These are phyloP conservation scores for Poecile atricapillus DNA, from an alignment of 2,113 vertebrate species.

Conservation along the genomic window DNA sequence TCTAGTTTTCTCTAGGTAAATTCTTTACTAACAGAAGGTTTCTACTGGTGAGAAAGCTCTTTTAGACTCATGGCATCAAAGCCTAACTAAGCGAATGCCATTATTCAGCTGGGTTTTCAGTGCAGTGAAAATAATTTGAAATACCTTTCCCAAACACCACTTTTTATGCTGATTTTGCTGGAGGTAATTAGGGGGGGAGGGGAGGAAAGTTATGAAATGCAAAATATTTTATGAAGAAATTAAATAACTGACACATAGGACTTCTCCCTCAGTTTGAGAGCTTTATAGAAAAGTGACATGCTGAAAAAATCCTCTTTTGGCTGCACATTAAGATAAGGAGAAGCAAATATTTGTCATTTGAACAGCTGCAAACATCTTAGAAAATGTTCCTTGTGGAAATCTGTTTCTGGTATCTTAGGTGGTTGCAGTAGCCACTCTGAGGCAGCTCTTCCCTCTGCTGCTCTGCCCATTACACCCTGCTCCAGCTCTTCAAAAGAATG, in stretches of 20 bases:
- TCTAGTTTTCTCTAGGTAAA: conserved; percentile 43
- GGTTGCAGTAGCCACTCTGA: not conserved
- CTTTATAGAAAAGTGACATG: not conserved
- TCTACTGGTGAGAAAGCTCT: not conserved
- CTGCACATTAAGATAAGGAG: not conserved
- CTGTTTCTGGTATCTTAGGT: not conserved
- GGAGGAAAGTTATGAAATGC: not conserved
- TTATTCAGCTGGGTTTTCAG: not conserved
- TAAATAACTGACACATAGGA: not conserved
- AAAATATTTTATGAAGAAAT: not conserved
- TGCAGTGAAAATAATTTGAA: not conserved
- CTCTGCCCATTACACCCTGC: accelerated
- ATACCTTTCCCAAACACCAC: not conserved
- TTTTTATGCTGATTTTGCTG: not conserved
- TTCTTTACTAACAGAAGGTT: conserved; percentile 23
- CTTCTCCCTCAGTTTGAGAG: not conserved
- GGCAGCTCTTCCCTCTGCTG: not conserved
- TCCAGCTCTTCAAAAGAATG: not conserved
- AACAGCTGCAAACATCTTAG: not conserved
- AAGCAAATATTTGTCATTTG: not conserved
- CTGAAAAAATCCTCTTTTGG: not conserved
- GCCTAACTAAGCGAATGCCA: not conserved
- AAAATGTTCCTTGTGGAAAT: not conserved
- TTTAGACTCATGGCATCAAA: conserved; percentile 17
- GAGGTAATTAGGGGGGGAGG: not conserved